Percentiles rank a stretch among this genome's conserved stretches.
phyloP scores from a whole-genome alignment of 64 coral and sea anemone species.

The Actinia tenebrosa region DNA sequence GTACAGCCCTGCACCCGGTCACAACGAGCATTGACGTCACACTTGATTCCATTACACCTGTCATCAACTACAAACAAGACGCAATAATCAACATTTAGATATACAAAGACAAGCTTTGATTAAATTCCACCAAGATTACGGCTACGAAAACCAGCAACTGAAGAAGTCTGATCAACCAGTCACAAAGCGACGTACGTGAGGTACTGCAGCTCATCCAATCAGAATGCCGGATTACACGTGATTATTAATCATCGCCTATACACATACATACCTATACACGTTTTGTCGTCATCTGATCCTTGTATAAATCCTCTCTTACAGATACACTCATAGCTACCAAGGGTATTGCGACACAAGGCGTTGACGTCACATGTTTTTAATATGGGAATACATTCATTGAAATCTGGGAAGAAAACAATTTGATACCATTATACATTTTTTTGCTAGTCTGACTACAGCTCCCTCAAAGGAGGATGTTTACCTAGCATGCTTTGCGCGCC shows the following conservation, averaged over 20 bases:
- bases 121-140: too few relatives aligned
- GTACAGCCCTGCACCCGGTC: slow-evolving; percentile 22
- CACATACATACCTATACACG: slow-evolving; percentile 26
- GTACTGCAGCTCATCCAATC: too few relatives aligned
- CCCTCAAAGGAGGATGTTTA: too few relatives aligned
- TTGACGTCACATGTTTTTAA: slow-evolving; percentile 21
- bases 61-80: slow-evolving; percentile 13
- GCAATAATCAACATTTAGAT: background rate
- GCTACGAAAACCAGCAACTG: too few relatives aligned
- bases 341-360: slow-evolving; percentile 29
- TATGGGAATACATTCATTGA: slow-evolving; percentile 46
- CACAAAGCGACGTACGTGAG: too few relatives aligned
- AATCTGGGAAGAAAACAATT: slow-evolving; percentile 16
- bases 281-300: slow-evolving; percentile 17
- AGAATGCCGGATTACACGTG: too few relatives aligned
- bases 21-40: slow-evolving; percentile 32
- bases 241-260: background rate
- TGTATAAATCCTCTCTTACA: slow-evolving; percentile 32
- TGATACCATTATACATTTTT: too few relatives aligned
- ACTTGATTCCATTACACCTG: slow-evolving; percentile 43
- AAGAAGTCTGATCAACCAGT: too few relatives aligned
- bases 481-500: too few relatives aligned
- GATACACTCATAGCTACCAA: slow-evolving; percentile 57
- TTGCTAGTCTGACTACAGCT: too few relatives aligned
- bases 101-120: too few relatives aligned